Base-by-base conservation (phyloP, 2,797 vertebrate genomes). In the Tapera naevia region DNA sequence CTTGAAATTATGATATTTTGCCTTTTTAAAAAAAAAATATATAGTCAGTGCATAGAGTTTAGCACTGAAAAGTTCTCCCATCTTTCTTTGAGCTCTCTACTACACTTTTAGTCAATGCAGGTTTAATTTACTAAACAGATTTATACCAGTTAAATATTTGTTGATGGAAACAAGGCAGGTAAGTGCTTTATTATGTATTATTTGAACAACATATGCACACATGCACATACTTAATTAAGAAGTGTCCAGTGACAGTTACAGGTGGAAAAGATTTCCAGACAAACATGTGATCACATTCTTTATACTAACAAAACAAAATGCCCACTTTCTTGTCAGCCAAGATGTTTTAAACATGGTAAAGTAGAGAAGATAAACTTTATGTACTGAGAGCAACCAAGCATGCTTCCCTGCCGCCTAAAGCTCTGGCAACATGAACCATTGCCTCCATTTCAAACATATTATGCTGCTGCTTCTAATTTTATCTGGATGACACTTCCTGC, bases 381-480 rank as follows among this genome's bases (percentile, higher is more conserved):
- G 6, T 33, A 96, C 12, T 15, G 11, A 82, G 7, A 37, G 25
- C 74, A 80, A 91, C 35, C n/a, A 93, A 94, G 57, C 37, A 78
- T 46, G 56, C 35, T 41, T 72, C 28, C 7, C 7, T 45, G 25
- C 2, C 6, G 4, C 1, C 33, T 46, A 89, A 74, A 86, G 57
- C 27, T 87, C 92, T 50, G 76, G 72, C 67, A 89, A 97, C 89
- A 53, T 35, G 10, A 94, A 90, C 37, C 19, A 80, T 8, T 83
- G 64, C 57, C 76, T 95, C 35, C 10, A 82, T 93, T 91, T 95
- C 90, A 91, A 96, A 94, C 27, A 87, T 94, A 95, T 94, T 92
- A 95, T 81, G 65, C 60, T 95, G 64, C 23, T 69, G 53, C 57
- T 96, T 92, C 84, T 95, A 92, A 95, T 94, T 96, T 89, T 94